These are phyloP conservation scores for Pemphredon lugubris DNA, from an alignment of 2,888 invertebrate species.

Conservation along the genomic window DNA sequence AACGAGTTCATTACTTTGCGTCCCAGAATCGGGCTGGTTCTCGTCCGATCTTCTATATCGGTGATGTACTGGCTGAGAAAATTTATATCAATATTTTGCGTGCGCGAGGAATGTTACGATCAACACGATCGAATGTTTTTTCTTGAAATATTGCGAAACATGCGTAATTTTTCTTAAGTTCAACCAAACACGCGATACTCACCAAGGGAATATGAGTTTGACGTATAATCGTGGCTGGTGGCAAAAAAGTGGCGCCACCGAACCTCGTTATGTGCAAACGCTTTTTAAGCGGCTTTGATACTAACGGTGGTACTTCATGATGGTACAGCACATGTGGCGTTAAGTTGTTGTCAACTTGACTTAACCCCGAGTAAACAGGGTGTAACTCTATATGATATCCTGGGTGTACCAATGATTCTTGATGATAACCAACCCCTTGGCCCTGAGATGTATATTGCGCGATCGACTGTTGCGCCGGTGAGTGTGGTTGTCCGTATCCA, in stretches of 20 bases:
- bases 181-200: slow-evolving; percentile 5
- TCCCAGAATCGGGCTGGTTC: slow-evolving; percentile 26
- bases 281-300: no score
- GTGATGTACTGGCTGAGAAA: slow-evolving; percentile 51
- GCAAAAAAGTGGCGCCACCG: background rate
- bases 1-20: background rate
- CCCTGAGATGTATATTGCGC: background rate
- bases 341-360: no score
- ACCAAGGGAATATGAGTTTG: slow-evolving; percentile 16
- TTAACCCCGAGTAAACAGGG: no score
- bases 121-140: no score
- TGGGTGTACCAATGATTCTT: background rate
- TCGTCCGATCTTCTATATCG: slow-evolving; percentile 40
- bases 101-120: no score
- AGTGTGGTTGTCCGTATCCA: slow-evolving; percentile 47
- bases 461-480: background rate
- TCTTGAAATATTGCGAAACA: no score
- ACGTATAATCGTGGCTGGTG: slow-evolving; percentile 10
- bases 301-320: no score
- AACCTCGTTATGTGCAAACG: background rate
- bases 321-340: no score
- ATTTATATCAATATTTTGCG: no score
- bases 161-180: no score
- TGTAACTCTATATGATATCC: no score
- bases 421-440: background rate